phyloP scores from a whole-genome alignment of 1,140 invertebrate genomes.

The Drosophila kanapiae region DNA sequence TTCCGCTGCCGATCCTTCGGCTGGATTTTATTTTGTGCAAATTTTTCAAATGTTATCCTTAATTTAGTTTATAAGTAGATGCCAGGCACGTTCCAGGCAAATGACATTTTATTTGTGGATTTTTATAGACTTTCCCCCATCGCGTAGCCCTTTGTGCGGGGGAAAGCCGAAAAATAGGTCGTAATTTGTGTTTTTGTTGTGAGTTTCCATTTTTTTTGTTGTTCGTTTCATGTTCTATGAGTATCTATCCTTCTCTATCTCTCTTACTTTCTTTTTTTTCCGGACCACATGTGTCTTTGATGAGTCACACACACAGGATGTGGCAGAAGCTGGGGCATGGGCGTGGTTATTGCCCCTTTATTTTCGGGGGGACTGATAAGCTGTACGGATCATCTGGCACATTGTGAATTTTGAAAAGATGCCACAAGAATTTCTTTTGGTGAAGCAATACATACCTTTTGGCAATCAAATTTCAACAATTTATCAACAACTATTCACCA shows the following conservation, averaged over 20 bases:
- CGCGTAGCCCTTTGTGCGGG: constrained; percentile 14
- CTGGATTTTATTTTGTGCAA: constrained; percentile 84
- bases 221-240: constrained; percentile 6
- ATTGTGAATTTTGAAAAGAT: background rate
- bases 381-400: constrained; percentile 1
- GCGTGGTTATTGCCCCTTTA: background rate
- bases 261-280: constrained; percentile 21
- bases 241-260: background rate
- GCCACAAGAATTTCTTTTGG: background rate
- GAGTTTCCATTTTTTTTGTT: constrained; percentile 26
- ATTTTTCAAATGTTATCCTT: constrained; percentile 84
- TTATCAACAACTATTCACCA: background rate
- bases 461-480: background rate
- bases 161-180: constrained; percentile 71
- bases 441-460: background rate
- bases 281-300: constrained; percentile 78
- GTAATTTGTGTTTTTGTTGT: constrained; percentile 74
- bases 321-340: background rate
- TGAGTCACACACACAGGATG: constrained; percentile 57
- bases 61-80: constrained; percentile 84
- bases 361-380: constrained; percentile 12
- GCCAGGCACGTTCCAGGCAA: constrained; percentile 80
- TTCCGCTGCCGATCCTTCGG: constrained; percentile 20
- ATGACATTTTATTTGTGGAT: constrained; percentile 84
- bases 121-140: constrained; percentile 76